A percentile compares a stretch with the other conserved stretches of the same genome.
These are phyloP conservation scores for Rhingia rostrata DNA, from an alignment of 2,888 invertebrate species.

Conservation along the genomic window DNA sequence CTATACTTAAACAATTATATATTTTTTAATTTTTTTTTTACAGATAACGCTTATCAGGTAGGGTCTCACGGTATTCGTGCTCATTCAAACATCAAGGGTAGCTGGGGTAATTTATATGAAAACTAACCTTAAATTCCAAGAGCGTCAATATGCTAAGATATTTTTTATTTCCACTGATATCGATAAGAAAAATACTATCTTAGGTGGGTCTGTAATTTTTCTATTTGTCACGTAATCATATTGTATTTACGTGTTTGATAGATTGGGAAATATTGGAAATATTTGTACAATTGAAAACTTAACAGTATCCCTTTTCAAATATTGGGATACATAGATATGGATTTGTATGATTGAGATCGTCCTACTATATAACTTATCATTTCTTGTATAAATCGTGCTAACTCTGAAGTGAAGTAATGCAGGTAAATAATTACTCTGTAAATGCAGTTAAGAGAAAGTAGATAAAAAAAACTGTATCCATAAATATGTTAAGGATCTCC, in stretches of 20 bases:
- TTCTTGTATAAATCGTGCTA: no score
- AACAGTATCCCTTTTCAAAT: background rate
- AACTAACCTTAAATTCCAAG: background rate
- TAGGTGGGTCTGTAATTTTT: background rate
- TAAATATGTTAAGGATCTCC: no score
- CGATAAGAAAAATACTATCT: conserved; percentile 26
- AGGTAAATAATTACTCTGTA: no score
- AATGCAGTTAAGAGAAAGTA: no score
- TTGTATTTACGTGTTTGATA: background rate
- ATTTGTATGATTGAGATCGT: background rate
- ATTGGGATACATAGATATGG: background rate
- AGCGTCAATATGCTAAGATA: background rate
- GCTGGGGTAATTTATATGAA: background rate
- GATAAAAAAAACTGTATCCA: no score
- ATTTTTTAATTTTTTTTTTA: conserved; percentile 3
- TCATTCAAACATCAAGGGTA: background rate
- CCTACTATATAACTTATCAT: background rate
- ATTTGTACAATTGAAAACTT: background rate
- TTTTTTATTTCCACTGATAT: background rate
- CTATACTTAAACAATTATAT: background rate
- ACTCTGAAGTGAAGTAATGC: no score
- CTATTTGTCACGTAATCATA: conserved; percentile 14
- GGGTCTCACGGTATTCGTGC: background rate
- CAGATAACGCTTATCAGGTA: conserved; percentile 19
- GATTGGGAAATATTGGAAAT: background rate